Conservation (phyloP, 2,113 vertebrate species). For the Marcusenius ussheri region DNA sequence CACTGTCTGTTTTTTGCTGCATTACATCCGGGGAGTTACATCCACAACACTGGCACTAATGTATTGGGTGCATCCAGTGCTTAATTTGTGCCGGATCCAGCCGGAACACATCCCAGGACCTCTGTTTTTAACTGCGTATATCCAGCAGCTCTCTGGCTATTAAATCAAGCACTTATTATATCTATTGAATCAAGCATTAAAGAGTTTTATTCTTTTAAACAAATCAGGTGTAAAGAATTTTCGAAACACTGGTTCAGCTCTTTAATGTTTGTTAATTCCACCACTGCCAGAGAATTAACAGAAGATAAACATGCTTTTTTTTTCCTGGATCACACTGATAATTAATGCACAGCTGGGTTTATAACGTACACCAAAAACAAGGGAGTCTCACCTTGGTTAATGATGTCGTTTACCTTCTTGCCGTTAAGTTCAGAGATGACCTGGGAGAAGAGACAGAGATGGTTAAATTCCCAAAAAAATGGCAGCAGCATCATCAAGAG, state of each 20-base stretch:
- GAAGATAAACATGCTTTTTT: background rate
- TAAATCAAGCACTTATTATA: background rate
- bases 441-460: slow-evolving; percentile 45
- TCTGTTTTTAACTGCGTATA: background rate
- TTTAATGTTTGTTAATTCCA: background rate
- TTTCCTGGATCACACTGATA: background rate
- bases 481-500: background rate
- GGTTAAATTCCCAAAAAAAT: background rate
- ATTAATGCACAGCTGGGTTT: background rate
- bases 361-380: background rate
- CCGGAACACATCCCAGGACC: background rate
- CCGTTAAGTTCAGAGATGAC: slow-evolving; percentile 84
- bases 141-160: background rate
- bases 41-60: background rate
- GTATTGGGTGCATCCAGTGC: background rate
- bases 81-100: background rate
- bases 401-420: slow-evolving; percentile 88
- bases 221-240: background rate
- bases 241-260: background rate
- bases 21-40: background rate
- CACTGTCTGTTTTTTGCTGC: background rate
- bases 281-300: background rate
- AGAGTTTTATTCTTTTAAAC: background rate
- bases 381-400: slow-evolving; percentile 74
- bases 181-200: background rate